Conservation (phyloP, 1,140 invertebrate genomes). For the Yoshiicerus persimilis region DNA sequence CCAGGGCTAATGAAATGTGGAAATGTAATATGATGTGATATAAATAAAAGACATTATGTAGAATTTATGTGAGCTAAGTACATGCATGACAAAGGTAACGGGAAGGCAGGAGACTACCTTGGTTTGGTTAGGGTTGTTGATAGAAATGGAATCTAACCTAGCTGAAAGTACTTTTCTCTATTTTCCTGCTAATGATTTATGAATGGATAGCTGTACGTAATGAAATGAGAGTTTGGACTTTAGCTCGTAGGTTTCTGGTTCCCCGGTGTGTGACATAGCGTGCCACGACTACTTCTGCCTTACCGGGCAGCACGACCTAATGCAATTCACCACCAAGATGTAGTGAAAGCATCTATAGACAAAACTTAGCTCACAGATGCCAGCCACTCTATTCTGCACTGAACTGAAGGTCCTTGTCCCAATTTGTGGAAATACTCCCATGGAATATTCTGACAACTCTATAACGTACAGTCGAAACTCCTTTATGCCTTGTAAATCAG, state of each 20-base stretch:
- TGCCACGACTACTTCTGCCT: not conserved
- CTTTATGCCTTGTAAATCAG: not conserved
- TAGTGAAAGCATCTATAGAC: not conserved
- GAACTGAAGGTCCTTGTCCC: slow-evolving; percentile 9
- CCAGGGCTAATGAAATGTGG: not conserved
- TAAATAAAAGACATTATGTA: not conserved
- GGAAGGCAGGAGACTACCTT: not conserved
- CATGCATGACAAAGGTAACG: not conserved
- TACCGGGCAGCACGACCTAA: not conserved
- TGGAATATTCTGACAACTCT: not conserved
- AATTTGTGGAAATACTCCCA: not conserved
- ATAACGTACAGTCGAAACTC: not conserved
- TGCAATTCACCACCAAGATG: not conserved
- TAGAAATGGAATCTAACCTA: not conserved
- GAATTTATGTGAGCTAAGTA: not conserved
- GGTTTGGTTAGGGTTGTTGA: no score
- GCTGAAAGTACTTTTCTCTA: not conserved
- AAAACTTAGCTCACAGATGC: not conserved
- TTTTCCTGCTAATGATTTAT: slow-evolving; percentile 3
- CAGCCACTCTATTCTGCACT: not conserved
- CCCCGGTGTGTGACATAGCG: not conserved
- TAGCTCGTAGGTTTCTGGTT: not conserved
- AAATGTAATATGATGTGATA: not conserved
- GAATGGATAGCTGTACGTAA: not conserved
- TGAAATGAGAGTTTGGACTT: not conserved